Evolutionary conservation across 2,797 vertebrate species (phyloP), one percentile per base, ranked within the genome.

Genomic region (Denticeps clupeoides): DNA sequence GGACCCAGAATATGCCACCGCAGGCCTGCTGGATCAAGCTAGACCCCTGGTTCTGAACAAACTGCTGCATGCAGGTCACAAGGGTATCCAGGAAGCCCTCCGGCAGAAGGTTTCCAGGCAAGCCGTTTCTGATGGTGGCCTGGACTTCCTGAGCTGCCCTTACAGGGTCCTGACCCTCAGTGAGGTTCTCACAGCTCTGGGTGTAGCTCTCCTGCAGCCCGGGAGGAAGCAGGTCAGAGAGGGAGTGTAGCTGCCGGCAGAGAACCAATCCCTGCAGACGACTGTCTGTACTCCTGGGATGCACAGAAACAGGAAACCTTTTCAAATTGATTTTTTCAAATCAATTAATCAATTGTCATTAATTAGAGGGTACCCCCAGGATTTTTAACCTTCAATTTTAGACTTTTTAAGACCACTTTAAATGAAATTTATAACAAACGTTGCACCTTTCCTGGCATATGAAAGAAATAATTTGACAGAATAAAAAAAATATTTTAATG

Each of bases 1-100:
- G 85, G 53, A 96, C 89, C 95, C 95, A 99, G 67, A 97, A 86
- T 19, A 84, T 83, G 15, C 90, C 95, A 1, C 86, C 80, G n/a
- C 51, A 79, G 29, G 74, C 80, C 57, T 78, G 45, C 22, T 84
- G 78, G 47, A 83, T 60, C 4, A 60, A 37, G 18, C 72, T 67
- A 7, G 74, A 64, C 5, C 67, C 64, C 38, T 65, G 78, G 67
- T 71, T 80, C 29, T 82, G 79, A 23, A 82, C 78, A 38, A 87
- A 88, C 63, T 90, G 87, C 63, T 86, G 87, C 58, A 99, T 69
- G 61, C 89, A 92, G 47, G 82, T 75, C 3, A 85, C 53, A 64
- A 88, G 76, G 9, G 87, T 80, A 26, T 84, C 82, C 10, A 89
- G 42, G 4, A 96, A 66, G 50, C 87, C 88, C 41, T 83, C 82